phyloP scores from a whole-genome alignment of 2,888 invertebrate species.

The Acanthosepion lycidas region DNA sequence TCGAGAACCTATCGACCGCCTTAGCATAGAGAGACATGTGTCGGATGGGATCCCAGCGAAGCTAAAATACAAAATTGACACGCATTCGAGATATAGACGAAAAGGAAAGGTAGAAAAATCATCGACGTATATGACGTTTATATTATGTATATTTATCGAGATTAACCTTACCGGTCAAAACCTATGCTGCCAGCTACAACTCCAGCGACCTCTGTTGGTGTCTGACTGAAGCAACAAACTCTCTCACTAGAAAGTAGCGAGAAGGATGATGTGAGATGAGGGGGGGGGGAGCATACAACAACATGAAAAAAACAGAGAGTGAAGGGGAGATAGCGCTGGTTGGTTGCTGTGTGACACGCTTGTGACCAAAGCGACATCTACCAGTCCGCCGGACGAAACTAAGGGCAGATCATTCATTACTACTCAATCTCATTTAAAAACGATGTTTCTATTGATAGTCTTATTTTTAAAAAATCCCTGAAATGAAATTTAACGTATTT shows the following conservation, averaged over 20 bases:
- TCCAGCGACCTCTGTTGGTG: conserved; percentile 23
- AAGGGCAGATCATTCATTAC: conserved; percentile 22
- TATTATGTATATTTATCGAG: neutral
- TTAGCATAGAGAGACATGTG: neutral
- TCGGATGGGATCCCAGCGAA: neutral
- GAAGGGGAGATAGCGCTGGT: conserved; percentile 33
- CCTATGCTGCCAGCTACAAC: conserved; percentile 16
- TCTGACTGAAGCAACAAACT: conserved; percentile 23
- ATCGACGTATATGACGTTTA: neutral
- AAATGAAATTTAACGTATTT: neutral
- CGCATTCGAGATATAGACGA: neutral
- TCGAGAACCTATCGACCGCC: conserved; percentile 33
- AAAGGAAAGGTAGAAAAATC: neutral
- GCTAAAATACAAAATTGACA: neutral
- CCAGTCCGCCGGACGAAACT: neutral
- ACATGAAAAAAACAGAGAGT: neutral
- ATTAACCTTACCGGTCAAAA: neutral
- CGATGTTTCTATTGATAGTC: too few relatives aligned
- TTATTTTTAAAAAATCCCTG: neutral
- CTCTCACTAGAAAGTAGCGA: neutral
- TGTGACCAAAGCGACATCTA: conserved; percentile 33
- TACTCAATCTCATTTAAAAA: neutral
- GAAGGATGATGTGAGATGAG: neutral
- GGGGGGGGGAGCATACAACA: neutral
- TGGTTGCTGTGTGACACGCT: conserved; percentile 33